Conservation (phyloP, 2,797 vertebrate genomes). For the Cephalopachus bancanus region DNA sequence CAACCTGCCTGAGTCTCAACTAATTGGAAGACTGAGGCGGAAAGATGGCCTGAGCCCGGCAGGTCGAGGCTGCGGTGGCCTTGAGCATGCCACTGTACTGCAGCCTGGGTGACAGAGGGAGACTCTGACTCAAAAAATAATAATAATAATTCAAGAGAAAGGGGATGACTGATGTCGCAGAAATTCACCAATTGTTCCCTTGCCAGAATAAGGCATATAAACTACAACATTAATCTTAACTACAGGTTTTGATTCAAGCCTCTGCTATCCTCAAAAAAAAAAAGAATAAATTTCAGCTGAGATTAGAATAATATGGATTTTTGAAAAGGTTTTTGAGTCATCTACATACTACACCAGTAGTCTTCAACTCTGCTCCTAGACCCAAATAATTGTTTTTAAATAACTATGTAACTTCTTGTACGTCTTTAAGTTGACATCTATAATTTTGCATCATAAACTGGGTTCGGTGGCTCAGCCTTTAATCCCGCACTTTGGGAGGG, state of each 20-base stretch:
- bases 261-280: background rate
- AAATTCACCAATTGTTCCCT: background rate
- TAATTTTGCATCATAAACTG: background rate
- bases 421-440: background rate
- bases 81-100: no score
- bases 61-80: no score
- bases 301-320: slow-evolving; percentile 4
- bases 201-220: background rate
- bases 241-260: background rate
- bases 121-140: no score
- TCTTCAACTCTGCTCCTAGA: background rate
- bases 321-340: background rate
- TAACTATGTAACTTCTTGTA: background rate
- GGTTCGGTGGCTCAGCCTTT: no score
- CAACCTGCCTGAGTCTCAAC: background rate
- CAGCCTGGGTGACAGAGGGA: no score
- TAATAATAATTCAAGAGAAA: background rate
- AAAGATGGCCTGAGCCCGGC: no score
- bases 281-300: background rate
- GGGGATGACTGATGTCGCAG: background rate
- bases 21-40: no score
- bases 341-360: background rate
- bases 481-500: no score
- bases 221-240: slow-evolving; percentile 17
- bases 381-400: background rate